Evolutionary conservation across 1,140 invertebrate genomes (phyloP), one percentile per base, ranked within the genome.

Genomic region (Euura lappo): DNA sequence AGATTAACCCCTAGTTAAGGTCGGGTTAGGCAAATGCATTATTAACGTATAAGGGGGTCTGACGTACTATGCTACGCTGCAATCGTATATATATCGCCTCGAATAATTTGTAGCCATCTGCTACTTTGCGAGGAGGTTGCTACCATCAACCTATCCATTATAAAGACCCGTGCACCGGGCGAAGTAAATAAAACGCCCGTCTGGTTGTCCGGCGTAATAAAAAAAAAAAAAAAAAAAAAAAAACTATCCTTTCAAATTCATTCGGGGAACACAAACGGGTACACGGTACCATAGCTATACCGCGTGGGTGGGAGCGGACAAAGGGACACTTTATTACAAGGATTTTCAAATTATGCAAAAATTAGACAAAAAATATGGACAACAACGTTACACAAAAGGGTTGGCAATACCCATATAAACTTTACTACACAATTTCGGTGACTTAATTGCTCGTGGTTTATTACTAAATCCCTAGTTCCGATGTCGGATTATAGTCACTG

Each of bases 161-260:
- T 60, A 60, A 11, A 28, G 28, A 11, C 3, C 51, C 28, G 28
- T 60, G 13, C 51, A 1, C 51, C 77, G 71, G 75, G 75, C 69
- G 78, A 76, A 75, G 77, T 81, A 81, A 81, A 80, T 79, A 78
- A 81, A 81, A 80, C 78, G 77, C 79, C 78, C 77, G 78, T 80
- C 77, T 76, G 77, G 42, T 60, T 60, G 51, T 60, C 51, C 51
- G 8, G 5, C 13, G 28, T 28, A 28, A 28, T 28, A 28, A 28
- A 1, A 28, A 28, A 1, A 28, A 28, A 28, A 28, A 28, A 28
- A 28, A 28, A 28, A 28, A 28, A 28, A 28, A 28, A 28, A 28
- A 1, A 28, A 28, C 28, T 28, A 28, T 28, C 28, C 28, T 28
- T 28, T 28, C 28, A 28, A 28, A 28, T 28, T 28, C 28, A 28